phyloP scores from a whole-genome alignment of 2,888 invertebrate species.

The Fragum sueziense region DNA sequence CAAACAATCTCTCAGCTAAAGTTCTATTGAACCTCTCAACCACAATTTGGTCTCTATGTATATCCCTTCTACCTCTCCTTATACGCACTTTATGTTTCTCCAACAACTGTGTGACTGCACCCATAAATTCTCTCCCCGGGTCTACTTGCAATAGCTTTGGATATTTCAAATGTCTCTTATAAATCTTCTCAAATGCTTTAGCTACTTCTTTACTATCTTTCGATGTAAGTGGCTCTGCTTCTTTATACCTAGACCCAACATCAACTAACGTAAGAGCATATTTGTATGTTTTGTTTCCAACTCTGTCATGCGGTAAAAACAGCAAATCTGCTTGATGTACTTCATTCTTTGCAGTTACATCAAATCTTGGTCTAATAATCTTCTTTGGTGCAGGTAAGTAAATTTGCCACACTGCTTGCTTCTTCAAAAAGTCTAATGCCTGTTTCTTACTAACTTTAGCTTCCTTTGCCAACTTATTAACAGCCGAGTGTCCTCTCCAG shows the following conservation, averaged over 20 bases:
- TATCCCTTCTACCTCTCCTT: slow-evolving; percentile 46
- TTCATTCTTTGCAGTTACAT: slow-evolving; percentile 32
- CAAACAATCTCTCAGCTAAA: slow-evolving; percentile 53
- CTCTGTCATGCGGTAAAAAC: slow-evolving; percentile 34
- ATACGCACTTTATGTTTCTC: slow-evolving; percentile 44
- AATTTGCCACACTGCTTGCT: slow-evolving; percentile 49
- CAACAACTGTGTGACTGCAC: slow-evolving; percentile 41
- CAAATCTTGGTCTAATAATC: slow-evolving; percentile 52
- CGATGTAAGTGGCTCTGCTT: slow-evolving; percentile 56
- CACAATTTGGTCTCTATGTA: slow-evolving; percentile 52
- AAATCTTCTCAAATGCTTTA: slow-evolving; percentile 50
- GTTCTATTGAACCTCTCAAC: slow-evolving; percentile 57
- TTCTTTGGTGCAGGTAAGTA: slow-evolving; percentile 49
- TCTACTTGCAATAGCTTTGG: slow-evolving; percentile 57
- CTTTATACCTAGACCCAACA: slow-evolving; percentile 55
- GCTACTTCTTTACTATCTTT: slow-evolving; percentile 56
- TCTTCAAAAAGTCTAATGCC: slow-evolving; percentile 32
- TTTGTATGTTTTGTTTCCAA: slow-evolving; percentile 49
- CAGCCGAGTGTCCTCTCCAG: slow-evolving; percentile 41
- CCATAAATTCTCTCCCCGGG: slow-evolving; percentile 54
- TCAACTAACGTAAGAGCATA: slow-evolving; percentile 58
- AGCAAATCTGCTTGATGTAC: slow-evolving; percentile 10
- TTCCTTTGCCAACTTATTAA: slow-evolving; percentile 39
- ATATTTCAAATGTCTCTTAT: slow-evolving; percentile 39
- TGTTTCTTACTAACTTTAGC: slow-evolving; percentile 40